Percentiles rank a stretch among this genome's conserved stretches.
Evolutionary conservation across 2,113 vertebrate genomes (phyloP).

Genomic region (Gallinago media): DNA sequence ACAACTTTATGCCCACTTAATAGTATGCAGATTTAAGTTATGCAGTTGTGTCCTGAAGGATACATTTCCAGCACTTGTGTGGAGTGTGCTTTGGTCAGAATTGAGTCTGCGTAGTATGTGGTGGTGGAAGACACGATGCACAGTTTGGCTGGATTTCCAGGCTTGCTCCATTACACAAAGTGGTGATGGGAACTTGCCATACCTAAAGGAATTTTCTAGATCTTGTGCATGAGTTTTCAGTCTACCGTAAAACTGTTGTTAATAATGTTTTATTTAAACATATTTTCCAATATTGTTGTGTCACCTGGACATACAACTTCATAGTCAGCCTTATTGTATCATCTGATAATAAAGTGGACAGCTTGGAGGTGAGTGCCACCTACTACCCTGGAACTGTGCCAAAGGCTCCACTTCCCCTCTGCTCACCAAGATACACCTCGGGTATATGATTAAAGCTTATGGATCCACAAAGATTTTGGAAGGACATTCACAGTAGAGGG

Average conservation of each 20-base stretch:
- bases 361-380: rapidly evolving
- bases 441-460: neutral
- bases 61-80: neutral
- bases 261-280: neutral
- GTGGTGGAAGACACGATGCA: neutral
- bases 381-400: neutral
- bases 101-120: rapidly evolving
- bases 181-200: neutral
- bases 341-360: neutral
- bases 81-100: neutral
- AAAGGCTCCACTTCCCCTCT: neutral
- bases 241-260: neutral
- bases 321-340: neutral
- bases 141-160: neutral
- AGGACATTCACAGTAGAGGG: neutral
- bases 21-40: neutral
- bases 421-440: neutral
- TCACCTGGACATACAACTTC: neutral
- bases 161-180: neutral
- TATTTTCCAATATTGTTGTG: neutral
- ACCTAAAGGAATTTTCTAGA: neutral
- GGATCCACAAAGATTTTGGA: neutral
- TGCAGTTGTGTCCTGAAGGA: neutral
- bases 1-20: neutral
- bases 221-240: neutral